Conservation (phyloP, 1,140 invertebrate species). For the Phymorhynchus buccinoides region DNA sequence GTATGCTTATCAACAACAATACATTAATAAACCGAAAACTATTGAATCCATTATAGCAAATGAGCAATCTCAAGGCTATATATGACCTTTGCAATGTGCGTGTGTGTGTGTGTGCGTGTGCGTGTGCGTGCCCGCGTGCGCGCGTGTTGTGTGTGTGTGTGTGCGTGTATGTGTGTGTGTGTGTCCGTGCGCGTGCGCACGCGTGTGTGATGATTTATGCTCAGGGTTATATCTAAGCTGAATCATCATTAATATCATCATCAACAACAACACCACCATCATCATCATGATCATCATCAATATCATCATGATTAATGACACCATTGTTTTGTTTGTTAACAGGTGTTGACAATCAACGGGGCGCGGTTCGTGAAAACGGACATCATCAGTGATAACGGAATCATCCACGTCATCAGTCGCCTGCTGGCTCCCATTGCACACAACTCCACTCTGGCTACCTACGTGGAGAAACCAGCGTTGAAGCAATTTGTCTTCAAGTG, state of each 20-base stretch:
- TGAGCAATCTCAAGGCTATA: no score
- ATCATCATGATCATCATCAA: no score
- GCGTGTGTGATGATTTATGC: no score
- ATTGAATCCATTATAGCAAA: no score
- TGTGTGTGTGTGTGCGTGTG: neutral
- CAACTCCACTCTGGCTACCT: slow-evolving; percentile 60
- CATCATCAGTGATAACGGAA: slow-evolving; percentile 66
- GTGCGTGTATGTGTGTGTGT: neutral
- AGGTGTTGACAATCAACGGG: slow-evolving; percentile 72
- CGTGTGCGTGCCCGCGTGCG: neutral
- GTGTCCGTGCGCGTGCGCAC: no score
- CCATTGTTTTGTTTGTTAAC: neutral
- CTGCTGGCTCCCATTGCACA: slow-evolving; percentile 68
- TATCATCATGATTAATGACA: neutral
- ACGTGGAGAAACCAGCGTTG: slow-evolving; percentile 53
- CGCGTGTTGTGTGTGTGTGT: neutral
- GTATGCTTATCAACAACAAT: no score
- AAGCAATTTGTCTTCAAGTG: slow-evolving; percentile 59
- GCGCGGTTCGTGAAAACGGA: slow-evolving; percentile 65
- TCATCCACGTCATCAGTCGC: slow-evolving; percentile 72
- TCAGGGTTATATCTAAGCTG: no score
- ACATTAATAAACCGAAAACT: no score
- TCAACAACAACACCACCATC: no score
- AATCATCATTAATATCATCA: no score
- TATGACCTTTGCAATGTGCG: no score